Conservation (phyloP, 2,797 vertebrate genomes). For the Microctenopoma lineatum region DNA sequence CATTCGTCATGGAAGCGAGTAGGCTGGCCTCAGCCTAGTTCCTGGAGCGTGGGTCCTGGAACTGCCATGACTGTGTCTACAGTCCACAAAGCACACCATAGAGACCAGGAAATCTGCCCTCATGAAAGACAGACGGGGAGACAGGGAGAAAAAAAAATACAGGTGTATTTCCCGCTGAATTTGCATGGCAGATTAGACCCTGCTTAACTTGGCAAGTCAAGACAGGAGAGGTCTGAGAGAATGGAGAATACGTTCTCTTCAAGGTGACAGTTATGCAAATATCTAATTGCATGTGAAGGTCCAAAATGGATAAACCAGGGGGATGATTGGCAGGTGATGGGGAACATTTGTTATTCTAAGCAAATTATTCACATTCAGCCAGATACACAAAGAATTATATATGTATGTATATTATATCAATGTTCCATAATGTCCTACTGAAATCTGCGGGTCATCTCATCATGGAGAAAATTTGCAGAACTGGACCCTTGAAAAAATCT, state of each 20-base stretch:
- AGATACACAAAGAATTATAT: neutral
- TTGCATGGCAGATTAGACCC: conserved; percentile 62
- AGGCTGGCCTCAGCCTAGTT: conserved; percentile 13
- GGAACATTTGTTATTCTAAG: neutral
- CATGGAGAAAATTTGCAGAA: neutral
- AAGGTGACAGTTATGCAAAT: conserved; percentile 82
- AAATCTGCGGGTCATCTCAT: neutral
- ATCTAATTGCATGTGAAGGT: conserved; percentile 28
- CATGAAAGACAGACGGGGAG: conserved; percentile 1
- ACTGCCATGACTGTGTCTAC: neutral
- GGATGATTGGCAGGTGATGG: neutral
- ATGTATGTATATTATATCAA: neutral
- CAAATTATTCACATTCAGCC: neutral
- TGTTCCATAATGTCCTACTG: neutral
- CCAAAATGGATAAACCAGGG: conserved; percentile 7
- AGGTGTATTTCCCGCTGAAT: conserved; percentile 48
- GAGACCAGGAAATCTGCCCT: conserved; percentile 53
- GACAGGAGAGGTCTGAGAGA: conserved; percentile 29
- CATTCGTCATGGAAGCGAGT: conserved; percentile 26
- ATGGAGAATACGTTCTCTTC: conserved; percentile 37
- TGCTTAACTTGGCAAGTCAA: conserved; percentile 47
- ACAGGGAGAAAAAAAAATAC: neutral
- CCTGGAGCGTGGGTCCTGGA: conserved; percentile 42
- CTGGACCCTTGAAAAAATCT: neutral
- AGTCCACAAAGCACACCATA: conserved; percentile 7